Base-by-base conservation (phyloP, 2,888 invertebrate species). In the Amphipyra tragopoginis region DNA sequence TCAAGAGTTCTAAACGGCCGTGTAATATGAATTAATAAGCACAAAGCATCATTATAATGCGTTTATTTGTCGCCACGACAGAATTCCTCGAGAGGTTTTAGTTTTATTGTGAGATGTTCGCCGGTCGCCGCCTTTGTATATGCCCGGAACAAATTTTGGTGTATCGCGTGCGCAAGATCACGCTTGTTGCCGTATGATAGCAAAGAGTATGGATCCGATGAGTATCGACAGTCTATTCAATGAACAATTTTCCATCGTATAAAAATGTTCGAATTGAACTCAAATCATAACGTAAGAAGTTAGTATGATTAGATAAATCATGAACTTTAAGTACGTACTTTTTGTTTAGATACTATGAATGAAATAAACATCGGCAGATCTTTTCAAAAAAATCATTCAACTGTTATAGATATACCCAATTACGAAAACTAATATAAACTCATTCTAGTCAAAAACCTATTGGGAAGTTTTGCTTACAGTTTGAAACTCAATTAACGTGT, bases 11-110 rank as follows among this genome's bases (percentile, higher is more conserved):
- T 92, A 93, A 94, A 89, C 92, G 92, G 87, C 93, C 93, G 92
- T 94, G 90, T 94, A 94, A 94, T 94, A 94, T 93, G 94, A 94
- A 94, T 93, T 94, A 94, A 94, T 94, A 94, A 94, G 89, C 90
- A 93, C 93, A 93, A 93, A 91, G 90, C 88, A 89, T 87, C 88
- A 88, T 92, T 91, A 91, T 91, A 86, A 90, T 89, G 86, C 91
- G 86, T 91, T 92, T 93, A 91, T 93, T 91, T 93, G 92, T 93
- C 92, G 92, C 87, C 72, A 78, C 75, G 77, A 86, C 75, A 90
- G 73, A 72, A 82, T 81, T 76, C 76, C 66, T 81, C 54, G 50
- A 78, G 80, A 82, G 82, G 82, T 81, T 81, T 85, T 80, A 75
- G 81, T 89, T 87, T 86, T 86, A 85, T 91, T 89, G 86, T 88